These are phyloP conservation scores for Sebastes schlegelii DNA, from an alignment of 2,113 vertebrate species.

Conservation along the genomic window DNA sequence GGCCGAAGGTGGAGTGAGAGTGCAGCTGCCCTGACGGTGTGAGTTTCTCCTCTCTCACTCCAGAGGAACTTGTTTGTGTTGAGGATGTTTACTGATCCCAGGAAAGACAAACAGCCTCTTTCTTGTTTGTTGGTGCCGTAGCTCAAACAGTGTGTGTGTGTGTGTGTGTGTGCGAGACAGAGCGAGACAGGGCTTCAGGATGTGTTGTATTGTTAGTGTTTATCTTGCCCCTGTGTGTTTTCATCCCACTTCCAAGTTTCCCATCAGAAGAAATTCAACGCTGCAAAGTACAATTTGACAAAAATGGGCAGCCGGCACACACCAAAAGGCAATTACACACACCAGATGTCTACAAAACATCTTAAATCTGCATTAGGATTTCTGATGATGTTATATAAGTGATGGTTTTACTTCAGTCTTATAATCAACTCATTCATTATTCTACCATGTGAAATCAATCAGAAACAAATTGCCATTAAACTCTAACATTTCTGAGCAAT, in stretches of 20 bases:
- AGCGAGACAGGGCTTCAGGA: constrained; percentile 53
- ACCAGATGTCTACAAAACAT: constrained; percentile 7
- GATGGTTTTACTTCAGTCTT: not conserved
- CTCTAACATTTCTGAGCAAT: not conserved
- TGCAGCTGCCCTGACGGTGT: constrained; percentile 82
- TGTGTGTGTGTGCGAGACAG: constrained; percentile 11
- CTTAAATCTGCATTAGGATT: not conserved
- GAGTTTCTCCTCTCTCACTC: constrained; percentile 82
- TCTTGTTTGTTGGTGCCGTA: constrained; percentile 74
- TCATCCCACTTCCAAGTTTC: constrained; percentile 59
- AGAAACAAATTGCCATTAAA: not conserved
- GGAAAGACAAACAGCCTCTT: constrained; percentile 82
- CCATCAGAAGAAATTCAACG: constrained; percentile 22
- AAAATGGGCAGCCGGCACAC: not conserved
- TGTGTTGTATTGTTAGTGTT: constrained; percentile 73
- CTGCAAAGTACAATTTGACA: constrained; percentile 4
- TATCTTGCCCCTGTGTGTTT: constrained; percentile 56
- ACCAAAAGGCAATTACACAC: not conserved
- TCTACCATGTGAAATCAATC: not conserved
- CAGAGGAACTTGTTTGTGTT: constrained; percentile 81
- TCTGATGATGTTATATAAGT: not conserved
- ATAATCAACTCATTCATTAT: not conserved
- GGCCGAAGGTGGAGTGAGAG: constrained; percentile 79
- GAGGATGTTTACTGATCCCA: constrained; percentile 87
- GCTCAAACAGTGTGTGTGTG: constrained; percentile 74